These are phyloP conservation scores for Pteropus alecto DNA, from an alignment of 2,113 vertebrate genomes.

Conservation along the genomic window DNA sequence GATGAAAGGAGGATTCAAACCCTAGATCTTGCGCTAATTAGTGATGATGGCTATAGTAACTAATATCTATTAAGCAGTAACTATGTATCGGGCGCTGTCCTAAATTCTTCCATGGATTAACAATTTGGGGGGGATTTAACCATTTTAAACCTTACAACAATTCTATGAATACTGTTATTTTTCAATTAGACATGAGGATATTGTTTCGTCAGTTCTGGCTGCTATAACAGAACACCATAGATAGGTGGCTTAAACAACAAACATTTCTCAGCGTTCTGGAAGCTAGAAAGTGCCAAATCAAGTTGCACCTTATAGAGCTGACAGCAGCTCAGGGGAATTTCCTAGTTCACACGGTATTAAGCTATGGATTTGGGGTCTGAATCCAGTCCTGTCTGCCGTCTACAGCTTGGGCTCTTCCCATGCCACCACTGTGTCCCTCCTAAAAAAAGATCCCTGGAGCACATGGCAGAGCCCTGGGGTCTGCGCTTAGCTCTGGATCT, in stretches of 20 bases:
- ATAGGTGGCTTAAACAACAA: neutral
- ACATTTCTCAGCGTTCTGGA: neutral
- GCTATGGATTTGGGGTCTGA: neutral
- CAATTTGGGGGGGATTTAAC: neutral
- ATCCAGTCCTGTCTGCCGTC: neutral
- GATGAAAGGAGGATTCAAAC: neutral
- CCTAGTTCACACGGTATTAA: neutral
- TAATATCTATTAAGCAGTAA: neutral
- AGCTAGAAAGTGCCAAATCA: neutral
- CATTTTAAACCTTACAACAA: neutral
- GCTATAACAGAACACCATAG: neutral
- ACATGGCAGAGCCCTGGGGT: fast-evolving
- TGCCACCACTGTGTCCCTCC: neutral
- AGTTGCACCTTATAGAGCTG: neutral
- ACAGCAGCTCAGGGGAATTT: neutral
- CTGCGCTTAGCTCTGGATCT: neutral
- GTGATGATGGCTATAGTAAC: too few species aligned
- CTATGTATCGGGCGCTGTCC: neutral
- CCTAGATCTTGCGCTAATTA: neutral
- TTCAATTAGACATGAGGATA: neutral
- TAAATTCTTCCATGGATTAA: neutral
- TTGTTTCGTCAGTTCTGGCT: neutral
- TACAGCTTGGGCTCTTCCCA: neutral
- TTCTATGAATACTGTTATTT: neutral
- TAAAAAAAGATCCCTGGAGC: neutral